Evolutionary conservation across 1,140 invertebrate species (phyloP).

Genomic region (Schlechtendalia chinensis): DNA sequence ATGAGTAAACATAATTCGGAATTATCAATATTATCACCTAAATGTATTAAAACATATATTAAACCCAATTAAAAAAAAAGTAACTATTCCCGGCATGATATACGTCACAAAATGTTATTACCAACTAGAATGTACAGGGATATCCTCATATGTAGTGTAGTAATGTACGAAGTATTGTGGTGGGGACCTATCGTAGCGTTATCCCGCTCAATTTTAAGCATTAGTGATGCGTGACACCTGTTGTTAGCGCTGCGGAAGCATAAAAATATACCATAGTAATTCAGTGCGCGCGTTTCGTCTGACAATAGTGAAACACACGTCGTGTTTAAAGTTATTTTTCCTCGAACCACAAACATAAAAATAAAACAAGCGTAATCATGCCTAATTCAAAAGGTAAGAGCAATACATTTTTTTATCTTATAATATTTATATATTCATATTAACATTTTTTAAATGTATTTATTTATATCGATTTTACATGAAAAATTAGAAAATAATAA

Average conservation of each 20-base stretch:
- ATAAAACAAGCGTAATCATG: background rate
- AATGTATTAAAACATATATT: background rate
- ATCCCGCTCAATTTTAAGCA: slow-evolving; percentile 35
- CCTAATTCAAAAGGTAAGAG: slow-evolving; percentile 42
- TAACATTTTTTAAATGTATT: too few relatives aligned
- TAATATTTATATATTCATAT: too few relatives aligned
- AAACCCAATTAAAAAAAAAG: background rate
- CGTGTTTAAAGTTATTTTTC: background rate
- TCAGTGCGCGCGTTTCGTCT: slow-evolving; percentile 30
- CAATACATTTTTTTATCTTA: background rate
- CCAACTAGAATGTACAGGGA: background rate
- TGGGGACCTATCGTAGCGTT: background rate
- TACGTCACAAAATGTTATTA: background rate
- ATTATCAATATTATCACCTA: background rate
- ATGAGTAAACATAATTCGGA: background rate
- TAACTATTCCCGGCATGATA: background rate
- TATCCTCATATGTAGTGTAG: background rate
- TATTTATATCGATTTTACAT: too few relatives aligned
- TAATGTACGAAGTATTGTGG: background rate
- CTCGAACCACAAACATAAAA: background rate
- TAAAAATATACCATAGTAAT: slow-evolving; percentile 24
- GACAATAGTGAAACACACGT: slow-evolving; percentile 4
- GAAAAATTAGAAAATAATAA: too few relatives aligned
- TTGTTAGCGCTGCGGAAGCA: slow-evolving; percentile 21
- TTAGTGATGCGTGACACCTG: slow-evolving; percentile 28